These are phyloP conservation scores for Cecidostiba fungosa DNA, from an alignment of 2,888 invertebrate genomes.

Conservation along the genomic window DNA sequence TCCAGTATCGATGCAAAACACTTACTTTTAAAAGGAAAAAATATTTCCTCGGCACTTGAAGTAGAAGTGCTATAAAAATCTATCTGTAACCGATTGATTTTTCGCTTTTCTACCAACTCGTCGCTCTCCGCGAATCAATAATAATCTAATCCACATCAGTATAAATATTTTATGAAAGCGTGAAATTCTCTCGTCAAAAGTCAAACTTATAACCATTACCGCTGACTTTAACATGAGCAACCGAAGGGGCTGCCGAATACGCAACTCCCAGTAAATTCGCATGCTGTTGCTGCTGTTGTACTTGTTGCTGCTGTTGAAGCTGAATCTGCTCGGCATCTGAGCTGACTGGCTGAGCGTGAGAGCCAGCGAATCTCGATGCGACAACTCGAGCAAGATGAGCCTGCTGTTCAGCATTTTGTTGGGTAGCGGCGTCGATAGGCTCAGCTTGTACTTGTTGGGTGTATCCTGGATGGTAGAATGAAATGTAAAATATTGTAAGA, in stretches of 20 bases:
- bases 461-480: slow-evolving; percentile 1
- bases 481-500: neutral
- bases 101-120: neutral
- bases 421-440: slow-evolving; percentile 20
- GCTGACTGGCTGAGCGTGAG: neutral
- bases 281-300: slow-evolving; percentile 64
- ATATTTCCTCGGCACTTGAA: too few species aligned
- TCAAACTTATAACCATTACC: slow-evolving; percentile 78
- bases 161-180: neutral
- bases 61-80: too few species aligned
- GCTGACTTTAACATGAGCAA: slow-evolving; percentile 81
- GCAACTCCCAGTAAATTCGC: slow-evolving; percentile 77
- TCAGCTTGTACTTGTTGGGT: slow-evolving; percentile 48
- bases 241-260: slow-evolving; percentile 80
- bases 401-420: slow-evolving; percentile 65
- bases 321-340: slow-evolving; percentile 3
- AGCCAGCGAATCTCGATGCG: slow-evolving; percentile 67
- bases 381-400: slow-evolving; percentile 69
- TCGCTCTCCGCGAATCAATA: neutral
- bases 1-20: too few species aligned
- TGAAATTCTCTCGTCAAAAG: slow-evolving; percentile 67
- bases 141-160: neutral
- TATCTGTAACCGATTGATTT: neutral
- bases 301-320: slow-evolving; percentile 52
- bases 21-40: too few species aligned